Evolutionary conservation across 1,140 invertebrate genomes (phyloP).

Genomic region (Neodiprion pinetum): DNA sequence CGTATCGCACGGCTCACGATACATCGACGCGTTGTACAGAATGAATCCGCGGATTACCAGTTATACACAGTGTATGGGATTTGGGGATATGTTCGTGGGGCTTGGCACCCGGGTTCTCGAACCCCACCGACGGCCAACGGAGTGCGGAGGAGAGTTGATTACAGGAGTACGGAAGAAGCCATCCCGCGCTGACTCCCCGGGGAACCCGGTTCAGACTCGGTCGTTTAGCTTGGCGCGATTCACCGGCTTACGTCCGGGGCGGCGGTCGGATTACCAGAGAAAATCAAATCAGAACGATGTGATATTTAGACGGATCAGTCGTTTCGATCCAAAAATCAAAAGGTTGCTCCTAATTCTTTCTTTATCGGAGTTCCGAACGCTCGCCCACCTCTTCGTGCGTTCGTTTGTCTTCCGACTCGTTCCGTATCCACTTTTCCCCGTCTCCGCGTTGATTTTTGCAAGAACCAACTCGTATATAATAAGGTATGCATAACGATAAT

Average conservation of each 20-base stretch:
- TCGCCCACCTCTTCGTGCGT: background rate
- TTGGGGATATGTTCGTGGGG: slow-evolving; percentile 3
- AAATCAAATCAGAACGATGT: slow-evolving; percentile 5
- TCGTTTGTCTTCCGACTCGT: background rate
- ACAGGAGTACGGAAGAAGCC: slow-evolving; percentile 3
- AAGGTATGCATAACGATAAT: no score
- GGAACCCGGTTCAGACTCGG: slow-evolving; percentile 3
- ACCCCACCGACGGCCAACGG: background rate
- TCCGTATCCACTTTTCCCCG: no score
- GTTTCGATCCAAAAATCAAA: background rate
- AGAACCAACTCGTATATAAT: no score
- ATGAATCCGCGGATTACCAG: slow-evolving; percentile 5
- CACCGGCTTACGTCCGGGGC: background rate
- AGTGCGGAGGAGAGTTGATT: slow-evolving; percentile 4
- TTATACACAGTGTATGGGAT: slow-evolving; percentile 4
- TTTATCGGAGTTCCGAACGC: no score
- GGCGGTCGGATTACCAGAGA: background rate
- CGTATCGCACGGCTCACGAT: background rate
- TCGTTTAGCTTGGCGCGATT: slow-evolving; percentile 5
- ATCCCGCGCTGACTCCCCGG: background rate
- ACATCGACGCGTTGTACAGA: slow-evolving; percentile 6
- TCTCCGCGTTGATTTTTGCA: no score
- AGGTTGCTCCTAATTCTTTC: background rate
- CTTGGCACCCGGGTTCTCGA: background rate
- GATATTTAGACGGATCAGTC: slow-evolving; percentile 7